phyloP scores from a whole-genome alignment of 2,113 vertebrate genomes.

The Rallus limicola region DNA sequence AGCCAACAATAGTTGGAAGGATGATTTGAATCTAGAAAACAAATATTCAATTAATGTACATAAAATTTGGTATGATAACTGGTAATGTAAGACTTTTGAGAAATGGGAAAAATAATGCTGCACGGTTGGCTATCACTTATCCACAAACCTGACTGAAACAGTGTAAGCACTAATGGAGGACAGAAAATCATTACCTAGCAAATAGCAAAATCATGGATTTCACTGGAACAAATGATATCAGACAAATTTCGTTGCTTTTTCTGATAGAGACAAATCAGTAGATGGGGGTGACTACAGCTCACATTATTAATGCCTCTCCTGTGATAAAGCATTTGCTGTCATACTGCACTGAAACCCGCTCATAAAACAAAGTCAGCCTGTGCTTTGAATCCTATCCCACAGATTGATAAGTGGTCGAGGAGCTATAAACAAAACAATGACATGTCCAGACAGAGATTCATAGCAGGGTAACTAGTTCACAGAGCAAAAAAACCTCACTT shows the following conservation, averaged over 20 bases:
- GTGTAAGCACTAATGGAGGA: background rate
- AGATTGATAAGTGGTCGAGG: background rate
- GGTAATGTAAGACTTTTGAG: background rate
- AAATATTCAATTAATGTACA: background rate
- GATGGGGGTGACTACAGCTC: background rate
- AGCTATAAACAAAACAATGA: background rate
- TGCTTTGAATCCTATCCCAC: background rate
- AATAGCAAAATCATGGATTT: constrained; percentile 30
- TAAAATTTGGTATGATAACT: background rate
- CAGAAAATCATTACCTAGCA: constrained; percentile 19
- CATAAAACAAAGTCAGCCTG: background rate
- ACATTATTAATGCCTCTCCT: background rate
- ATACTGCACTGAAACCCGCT: background rate
- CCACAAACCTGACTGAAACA: background rate
- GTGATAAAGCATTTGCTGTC: background rate
- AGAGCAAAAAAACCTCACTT: background rate
- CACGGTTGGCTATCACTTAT: background rate
- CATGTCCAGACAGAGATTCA: background rate
- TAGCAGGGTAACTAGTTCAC: background rate
- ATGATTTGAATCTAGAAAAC: background rate
- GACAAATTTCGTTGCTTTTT: constrained; percentile 26
- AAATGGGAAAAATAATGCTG: background rate
- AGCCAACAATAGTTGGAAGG: background rate
- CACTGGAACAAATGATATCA: background rate
- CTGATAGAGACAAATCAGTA: constrained; percentile 18